Evolutionary conservation across 2,888 invertebrate species (phyloP), one percentile per base, ranked within the genome.

Genomic region (Drosophila dives): DNA sequence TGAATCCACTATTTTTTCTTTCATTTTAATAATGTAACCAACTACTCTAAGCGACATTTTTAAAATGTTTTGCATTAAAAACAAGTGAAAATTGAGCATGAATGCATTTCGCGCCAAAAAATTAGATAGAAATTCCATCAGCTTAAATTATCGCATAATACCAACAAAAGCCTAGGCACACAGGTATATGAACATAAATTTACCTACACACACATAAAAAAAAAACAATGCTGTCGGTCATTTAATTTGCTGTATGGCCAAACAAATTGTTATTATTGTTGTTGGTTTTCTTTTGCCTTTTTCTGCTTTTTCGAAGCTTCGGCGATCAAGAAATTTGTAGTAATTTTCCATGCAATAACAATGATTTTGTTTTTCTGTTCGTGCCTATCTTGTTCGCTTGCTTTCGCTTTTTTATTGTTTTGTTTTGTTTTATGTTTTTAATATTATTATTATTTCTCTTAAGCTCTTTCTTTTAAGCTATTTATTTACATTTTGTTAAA

Each of bases 311-410:
- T 54, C 48, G 45, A 42, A 40, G 61, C 64, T 60, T 36, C 71
- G 64, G 42, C 51, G 62, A 81, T 72, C 74, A 80, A 87, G 70
- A 83, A 79, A 75, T 88, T 77, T 78, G 61, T 81, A 81, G 88
- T 86, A 87, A 81, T 86, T 86, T 86, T 88, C 86, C 86, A 86
- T 83, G 83, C 86, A 86, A 85, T 80, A 87, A 83, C 81, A 86
- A 81, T 77, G 77, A 80, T 81, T 74, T 78, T 85, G 15, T 70
- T 75, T 64, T 55, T 51, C 38, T 42, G 45, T 51, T n/a, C 72
- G 55, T 38, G 34, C 42, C 60, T 80, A 72, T 72, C 59, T 73
- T 56, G 55, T 54, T 45, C 63, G 75, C 56, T 55, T 55, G 49
- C 42, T 66, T 72, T 42, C 58, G 56, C 49, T 58, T 29, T 64